These are phyloP conservation scores for Drosophila tropicalis DNA, from an alignment of 1,140 invertebrate genomes.

Conservation along the genomic window DNA sequence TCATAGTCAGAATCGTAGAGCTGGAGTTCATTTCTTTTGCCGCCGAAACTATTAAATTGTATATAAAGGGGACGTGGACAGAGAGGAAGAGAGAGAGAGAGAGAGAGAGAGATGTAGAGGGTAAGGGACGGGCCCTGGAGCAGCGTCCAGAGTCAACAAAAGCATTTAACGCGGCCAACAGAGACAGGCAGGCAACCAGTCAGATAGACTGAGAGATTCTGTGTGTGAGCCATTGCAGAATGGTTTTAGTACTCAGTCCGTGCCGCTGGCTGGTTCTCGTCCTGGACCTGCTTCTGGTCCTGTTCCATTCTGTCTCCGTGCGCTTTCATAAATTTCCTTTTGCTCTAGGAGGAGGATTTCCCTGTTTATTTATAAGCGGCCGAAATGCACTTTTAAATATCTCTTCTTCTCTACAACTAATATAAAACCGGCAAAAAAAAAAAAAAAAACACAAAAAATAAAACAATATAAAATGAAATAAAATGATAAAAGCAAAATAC, in stretches of 20 bases:
- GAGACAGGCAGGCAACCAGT: conserved; percentile 46
- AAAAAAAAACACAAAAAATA: not conserved
- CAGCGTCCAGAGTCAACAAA: conserved; percentile 74
- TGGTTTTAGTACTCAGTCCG: conserved; percentile 59
- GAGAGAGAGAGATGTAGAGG: not conserved
- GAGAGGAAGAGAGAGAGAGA: not conserved
- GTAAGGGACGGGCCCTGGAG: conserved; percentile 4
- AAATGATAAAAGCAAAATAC: conserved; percentile 3
- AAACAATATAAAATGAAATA: not conserved
- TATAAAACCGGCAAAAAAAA: not conserved
- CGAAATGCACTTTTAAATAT: conserved; percentile 75
- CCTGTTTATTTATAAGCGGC: conserved; percentile 72
- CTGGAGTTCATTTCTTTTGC: conserved; percentile 72
- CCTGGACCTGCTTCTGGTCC: no score
- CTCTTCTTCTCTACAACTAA: conserved; percentile 26
- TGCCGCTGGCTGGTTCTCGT: no score
- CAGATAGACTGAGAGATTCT: not conserved
- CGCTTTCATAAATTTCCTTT: conserved; percentile 72
- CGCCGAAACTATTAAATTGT: conserved; percentile 74
- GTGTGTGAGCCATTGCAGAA: conserved; percentile 41
- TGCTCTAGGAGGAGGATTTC: not conserved
- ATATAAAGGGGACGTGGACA: conserved; percentile 18
- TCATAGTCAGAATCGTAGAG: conserved; percentile 20
- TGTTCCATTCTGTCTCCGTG: conserved; percentile 10
- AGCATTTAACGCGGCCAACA: conserved; percentile 77